Base-by-base conservation (phyloP, 2,113 vertebrate genomes). In the Halichoeres trimaculatus region DNA sequence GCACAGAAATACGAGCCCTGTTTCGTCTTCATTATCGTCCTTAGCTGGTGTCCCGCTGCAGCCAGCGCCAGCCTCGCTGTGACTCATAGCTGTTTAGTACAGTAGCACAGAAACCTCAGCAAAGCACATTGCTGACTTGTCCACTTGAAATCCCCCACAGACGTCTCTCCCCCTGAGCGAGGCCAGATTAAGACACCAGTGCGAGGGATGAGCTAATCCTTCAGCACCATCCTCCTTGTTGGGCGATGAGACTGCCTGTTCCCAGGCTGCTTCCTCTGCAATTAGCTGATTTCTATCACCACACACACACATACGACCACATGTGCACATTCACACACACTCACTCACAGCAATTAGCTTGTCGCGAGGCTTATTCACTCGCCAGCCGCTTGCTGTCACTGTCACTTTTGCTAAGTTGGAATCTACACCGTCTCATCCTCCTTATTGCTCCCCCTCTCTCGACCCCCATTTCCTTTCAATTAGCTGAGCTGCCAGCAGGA, bases 381-480 rank as follows among this genome's bases (percentile, higher is more conserved):
- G 34, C 75, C 81, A 78, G 77, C 68, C 76, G 53, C 88, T 90
- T 61, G 70, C 87, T 86, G 85, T 88, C 89, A 89, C 83, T 89
- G 89, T 89, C 89, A 88, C 87, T 92, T 90, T 84, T 24, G 48
- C 85, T 87, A 85, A 92, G 83, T 80, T 84, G 82, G 71, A 77
- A 80, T 83, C 83, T 10, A 45, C 65, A 59, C 52, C 14, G 68
- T 63, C 79, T 81, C 73, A 36, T 83, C 78, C 41, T 70, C 38
- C 52, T 36, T 51, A 62, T 45, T 50, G 51, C 76, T 56, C 68
- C 55, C 30, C 30, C 47, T 75, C 78, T 84, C 78, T 80, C 74
- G 48, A 83, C 70, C 70, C 64, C 75, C 60, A 86, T 92, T 94
- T 91, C 89, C 90, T 88, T 89, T 89, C 90, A 93, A 88, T 93